Evolutionary conservation across 2,113 vertebrate genomes (phyloP), one percentile per base, ranked within the genome.

Genomic region (Epinephelus moara): DNA sequence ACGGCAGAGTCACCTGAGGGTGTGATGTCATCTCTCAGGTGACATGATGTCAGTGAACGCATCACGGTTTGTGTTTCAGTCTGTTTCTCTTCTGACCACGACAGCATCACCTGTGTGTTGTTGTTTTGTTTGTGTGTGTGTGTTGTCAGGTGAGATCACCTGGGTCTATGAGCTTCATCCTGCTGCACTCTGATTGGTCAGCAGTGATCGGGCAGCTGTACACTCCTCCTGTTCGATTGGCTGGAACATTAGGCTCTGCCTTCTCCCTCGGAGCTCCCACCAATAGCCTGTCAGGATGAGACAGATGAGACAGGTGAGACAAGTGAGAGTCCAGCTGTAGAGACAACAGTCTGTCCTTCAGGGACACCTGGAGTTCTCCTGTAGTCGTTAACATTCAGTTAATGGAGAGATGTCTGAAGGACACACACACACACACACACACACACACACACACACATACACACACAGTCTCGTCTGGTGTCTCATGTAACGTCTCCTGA

Each of bases 231-330:
- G 96, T 98, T 14, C 93, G 88, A 21, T 96, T 96, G 88, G 96
- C 94, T 1, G 91, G 87, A 17, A 93, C 83, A 0, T 85, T 74
- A 12, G 78, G 78, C 57, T 94, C 85, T 0, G 96, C 96, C 19
- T 61, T 72, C 15, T 97, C 97, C 57, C 42, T 95, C 17, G 98
- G 97, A 10, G 97, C 98, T 17, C 98, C 98, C 0, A 97, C 94
- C 86, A 99, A 91, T 59, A 98, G 86, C 79, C 97, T 98, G 82
- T 61, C 0, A 19, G 56, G 3, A 25, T 0, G 21, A 75, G 2
- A 59, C 21, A 55, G 25, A 45, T 45, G 23, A 40, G 14, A 23
- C 15, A 50, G 15, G 49, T 50, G 14, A 17, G 49, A 50, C 9
- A 21, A 3, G 3, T 17, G 1, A 70, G 10, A 73, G 8, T 7